phyloP scores from a whole-genome alignment of 2,888 invertebrate species.

The Cryptus armator region DNA sequence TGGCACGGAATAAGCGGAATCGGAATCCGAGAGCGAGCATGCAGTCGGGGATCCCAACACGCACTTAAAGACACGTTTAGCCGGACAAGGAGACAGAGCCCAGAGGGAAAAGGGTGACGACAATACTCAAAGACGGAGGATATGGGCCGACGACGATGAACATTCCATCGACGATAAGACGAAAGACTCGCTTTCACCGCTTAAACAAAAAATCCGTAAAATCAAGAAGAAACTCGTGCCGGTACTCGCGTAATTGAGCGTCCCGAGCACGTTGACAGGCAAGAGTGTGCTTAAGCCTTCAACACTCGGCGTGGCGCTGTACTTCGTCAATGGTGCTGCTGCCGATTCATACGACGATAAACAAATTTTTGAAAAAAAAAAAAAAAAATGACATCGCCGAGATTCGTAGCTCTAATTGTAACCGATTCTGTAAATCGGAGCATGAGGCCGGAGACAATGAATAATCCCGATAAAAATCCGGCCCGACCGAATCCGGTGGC shows the following conservation, averaged over 20 bases:
- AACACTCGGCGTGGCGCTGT: slow-evolving; percentile 97
- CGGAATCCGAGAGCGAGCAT: slow-evolving; percentile 87
- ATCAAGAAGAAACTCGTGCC: slow-evolving; percentile 94
- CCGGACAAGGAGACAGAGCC: slow-evolving; percentile 82
- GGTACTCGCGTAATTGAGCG: slow-evolving; percentile 92
- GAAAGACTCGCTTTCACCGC: slow-evolving; percentile 84
- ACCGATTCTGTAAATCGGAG: too few species aligned
- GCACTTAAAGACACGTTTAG: slow-evolving; percentile 85
- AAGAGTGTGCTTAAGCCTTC: slow-evolving; percentile 97
- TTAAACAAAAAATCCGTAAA: slow-evolving; percentile 93
- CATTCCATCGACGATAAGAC: slow-evolving; percentile 81
- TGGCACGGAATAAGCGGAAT: slow-evolving; percentile 80
- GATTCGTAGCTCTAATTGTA: too few species aligned
- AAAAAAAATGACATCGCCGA: slow-evolving; percentile 87
- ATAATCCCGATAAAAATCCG: too few species aligned
- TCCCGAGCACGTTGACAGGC: slow-evolving; percentile 96
- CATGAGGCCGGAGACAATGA: too few species aligned
- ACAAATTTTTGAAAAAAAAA: slow-evolving; percentile 98
- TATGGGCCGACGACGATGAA: slow-evolving; percentile 75
- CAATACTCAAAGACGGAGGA: slow-evolving; percentile 79
- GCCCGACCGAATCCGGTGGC: too few species aligned
- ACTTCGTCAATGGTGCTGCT: slow-evolving; percentile 97
- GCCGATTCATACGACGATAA: slow-evolving; percentile 85
- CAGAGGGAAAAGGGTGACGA: slow-evolving; percentile 80
- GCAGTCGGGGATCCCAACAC: slow-evolving; percentile 86